These are phyloP conservation scores for Pristionchus maxplancki DNA, from an alignment of 2,888 invertebrate genomes.

Conservation along the genomic window DNA sequence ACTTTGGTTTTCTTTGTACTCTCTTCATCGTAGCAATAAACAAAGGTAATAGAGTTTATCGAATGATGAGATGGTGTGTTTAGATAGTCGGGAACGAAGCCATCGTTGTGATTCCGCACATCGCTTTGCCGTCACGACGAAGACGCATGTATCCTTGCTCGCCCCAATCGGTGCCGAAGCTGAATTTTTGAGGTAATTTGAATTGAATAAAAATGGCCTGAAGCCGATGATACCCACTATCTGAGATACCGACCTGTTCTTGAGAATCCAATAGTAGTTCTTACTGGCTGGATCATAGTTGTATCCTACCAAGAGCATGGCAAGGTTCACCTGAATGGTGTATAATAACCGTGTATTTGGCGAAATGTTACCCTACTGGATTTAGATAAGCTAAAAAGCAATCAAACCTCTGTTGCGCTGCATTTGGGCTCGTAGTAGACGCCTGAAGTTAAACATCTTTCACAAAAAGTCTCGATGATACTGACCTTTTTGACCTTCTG, in stretches of 20 bases:
- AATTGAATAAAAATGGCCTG: too few species aligned
- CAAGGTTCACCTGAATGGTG: conserved; percentile 87
- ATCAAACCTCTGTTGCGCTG: too few species aligned
- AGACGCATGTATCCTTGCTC: not conserved
- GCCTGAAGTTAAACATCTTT: conserved; percentile 55
- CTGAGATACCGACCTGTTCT: conserved; percentile 85
- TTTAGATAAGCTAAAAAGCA: too few species aligned
- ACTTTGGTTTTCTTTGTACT: too few species aligned
- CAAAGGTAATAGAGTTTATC: too few species aligned
- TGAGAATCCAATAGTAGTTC: conserved; percentile 90
- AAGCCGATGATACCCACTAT: too few species aligned
- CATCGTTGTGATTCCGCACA: not conserved
- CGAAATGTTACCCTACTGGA: too few species aligned
- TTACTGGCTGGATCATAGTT: too few species aligned
- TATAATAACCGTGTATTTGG: too few species aligned
- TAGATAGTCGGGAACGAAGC: not conserved
- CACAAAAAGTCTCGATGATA: not conserved
- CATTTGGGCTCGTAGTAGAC: conserved; percentile 81
- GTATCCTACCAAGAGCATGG: conserved; percentile 91
- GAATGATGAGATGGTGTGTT: not conserved
- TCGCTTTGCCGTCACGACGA: not conserved
- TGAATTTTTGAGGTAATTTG: too few species aligned
- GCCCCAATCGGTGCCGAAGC: not conserved
- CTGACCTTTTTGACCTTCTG: not conserved
- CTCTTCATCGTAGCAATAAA: too few species aligned